Conservation (phyloP, 2,113 vertebrate species). For the Planiliza haematocheilus region DNA sequence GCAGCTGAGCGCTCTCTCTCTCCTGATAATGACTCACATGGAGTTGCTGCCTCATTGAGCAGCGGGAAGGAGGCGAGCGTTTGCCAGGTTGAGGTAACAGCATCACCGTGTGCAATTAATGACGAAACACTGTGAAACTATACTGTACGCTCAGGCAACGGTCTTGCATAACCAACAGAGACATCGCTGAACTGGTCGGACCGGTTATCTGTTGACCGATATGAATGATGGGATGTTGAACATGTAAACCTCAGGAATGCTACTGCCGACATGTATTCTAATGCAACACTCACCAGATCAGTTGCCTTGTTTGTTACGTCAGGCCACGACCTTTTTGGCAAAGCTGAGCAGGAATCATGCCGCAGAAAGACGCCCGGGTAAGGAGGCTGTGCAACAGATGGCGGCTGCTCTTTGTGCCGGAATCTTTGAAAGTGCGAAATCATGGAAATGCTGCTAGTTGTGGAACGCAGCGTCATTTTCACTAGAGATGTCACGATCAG, state of each 20-base stretch:
- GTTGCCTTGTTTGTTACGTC: too few species aligned
- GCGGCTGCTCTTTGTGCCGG: too few species aligned
- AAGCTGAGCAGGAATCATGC: too few species aligned
- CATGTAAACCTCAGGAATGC: not conserved
- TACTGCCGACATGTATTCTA: too few species aligned
- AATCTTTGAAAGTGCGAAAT: too few species aligned
- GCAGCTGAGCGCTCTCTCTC: constrained; percentile 2
- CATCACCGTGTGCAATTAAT: constrained; percentile 43
- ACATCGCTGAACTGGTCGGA: not conserved
- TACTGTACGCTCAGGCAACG: not conserved
- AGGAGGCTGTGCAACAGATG: too few species aligned
- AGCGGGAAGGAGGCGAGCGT: constrained; percentile 12
- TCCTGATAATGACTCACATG: constrained; percentile 29
- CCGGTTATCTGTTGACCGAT: not conserved
- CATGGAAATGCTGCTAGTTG: too few species aligned
- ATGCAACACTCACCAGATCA: too few species aligned
- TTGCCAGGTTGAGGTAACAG: constrained; percentile 49
- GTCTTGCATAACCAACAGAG: not conserved
- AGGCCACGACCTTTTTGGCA: too few species aligned
- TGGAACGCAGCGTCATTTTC: too few species aligned
- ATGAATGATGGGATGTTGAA: not conserved
- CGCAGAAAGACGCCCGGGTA: too few species aligned
- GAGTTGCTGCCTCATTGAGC: constrained; percentile 40
- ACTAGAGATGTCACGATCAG: too few species aligned
- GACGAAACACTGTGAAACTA: constrained; percentile 67